Evolutionary conservation across 2,888 invertebrate genomes (phyloP).

Genomic region (Pandemis cinnamomeana): DNA sequence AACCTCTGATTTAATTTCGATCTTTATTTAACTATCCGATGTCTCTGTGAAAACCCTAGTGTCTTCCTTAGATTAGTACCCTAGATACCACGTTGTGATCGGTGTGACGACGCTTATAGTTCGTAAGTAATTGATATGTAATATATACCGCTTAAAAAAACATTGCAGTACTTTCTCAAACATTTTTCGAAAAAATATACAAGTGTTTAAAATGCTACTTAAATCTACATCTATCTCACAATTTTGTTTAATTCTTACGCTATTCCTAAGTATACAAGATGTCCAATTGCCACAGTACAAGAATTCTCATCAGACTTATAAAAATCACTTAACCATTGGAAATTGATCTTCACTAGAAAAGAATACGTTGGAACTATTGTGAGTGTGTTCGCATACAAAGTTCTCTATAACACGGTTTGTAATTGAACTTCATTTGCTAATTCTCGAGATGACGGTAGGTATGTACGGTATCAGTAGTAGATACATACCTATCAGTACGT

Average conservation of each 20-base stretch:
- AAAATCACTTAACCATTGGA: neutral
- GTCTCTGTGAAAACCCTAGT: conserved; percentile 55
- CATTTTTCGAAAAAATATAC: conserved; percentile 30
- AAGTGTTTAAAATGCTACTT: conserved; percentile 2
- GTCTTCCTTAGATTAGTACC: conserved; percentile 61
- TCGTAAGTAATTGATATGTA: conserved; percentile 58
- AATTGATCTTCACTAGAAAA: neutral
- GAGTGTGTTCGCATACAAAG: neutral
- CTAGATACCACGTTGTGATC: conserved; percentile 71
- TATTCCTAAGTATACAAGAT: neutral
- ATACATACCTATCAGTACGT: no score
- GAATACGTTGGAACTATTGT: neutral
- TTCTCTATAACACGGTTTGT: neutral
- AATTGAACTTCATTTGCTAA: neutral
- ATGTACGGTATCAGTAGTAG: neutral
- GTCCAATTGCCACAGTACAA: neutral
- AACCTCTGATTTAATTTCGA: conserved; percentile 1
- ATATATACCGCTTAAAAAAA: conserved; percentile 47
- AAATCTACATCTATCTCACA: neutral
- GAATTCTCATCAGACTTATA: neutral
- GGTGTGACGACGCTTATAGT: conserved; percentile 82
- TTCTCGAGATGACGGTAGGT: neutral
- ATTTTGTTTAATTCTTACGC: neutral
- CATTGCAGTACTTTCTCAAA: neutral
- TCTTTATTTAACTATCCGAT: conserved; percentile 22